A percentile compares a stretch with the other conserved stretches of the same genome.
These are phyloP conservation scores for Acanthoscelides obtectus DNA, from an alignment of 2,888 invertebrate genomes.

Conservation along the genomic window DNA sequence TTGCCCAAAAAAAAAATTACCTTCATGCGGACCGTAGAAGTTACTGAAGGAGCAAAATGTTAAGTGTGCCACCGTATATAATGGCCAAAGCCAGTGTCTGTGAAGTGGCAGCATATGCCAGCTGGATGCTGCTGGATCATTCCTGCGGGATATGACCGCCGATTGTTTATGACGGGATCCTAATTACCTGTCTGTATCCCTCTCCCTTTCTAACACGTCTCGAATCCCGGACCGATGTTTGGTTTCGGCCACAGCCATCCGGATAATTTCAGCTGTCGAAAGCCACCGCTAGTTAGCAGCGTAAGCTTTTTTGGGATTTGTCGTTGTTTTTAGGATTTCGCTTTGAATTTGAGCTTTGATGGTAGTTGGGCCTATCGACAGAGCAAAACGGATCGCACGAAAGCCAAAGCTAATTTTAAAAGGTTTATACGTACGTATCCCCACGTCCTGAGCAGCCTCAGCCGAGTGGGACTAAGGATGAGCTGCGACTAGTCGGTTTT, in stretches of 20 bases:
- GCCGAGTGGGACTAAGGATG: no score
- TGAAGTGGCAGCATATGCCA: neutral
- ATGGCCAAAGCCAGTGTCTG: neutral
- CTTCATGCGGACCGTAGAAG: no score
- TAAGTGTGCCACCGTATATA: no score
- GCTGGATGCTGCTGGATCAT: neutral
- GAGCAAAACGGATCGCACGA: no score
- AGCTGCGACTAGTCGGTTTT: no score
- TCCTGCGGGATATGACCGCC: slow-evolving; percentile 1
- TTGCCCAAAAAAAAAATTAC: no score
- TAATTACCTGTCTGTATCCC: slow-evolving; percentile 1
- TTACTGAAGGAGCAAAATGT: no score
- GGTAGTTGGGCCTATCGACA: no score
- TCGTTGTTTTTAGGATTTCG: neutral
- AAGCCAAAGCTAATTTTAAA: no score
- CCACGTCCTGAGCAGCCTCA: no score
- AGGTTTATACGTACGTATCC: no score
- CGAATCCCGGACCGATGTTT: neutral
- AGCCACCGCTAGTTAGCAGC: neutral
- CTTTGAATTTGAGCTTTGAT: neutral
- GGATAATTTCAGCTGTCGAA: neutral
- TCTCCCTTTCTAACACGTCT: neutral
- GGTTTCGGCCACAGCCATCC: neutral
- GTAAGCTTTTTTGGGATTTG: neutral
- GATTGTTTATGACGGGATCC: slow-evolving; percentile 3